Base-by-base conservation (phyloP, 2,888 invertebrate genomes). In the Drosophila borealis region DNA sequence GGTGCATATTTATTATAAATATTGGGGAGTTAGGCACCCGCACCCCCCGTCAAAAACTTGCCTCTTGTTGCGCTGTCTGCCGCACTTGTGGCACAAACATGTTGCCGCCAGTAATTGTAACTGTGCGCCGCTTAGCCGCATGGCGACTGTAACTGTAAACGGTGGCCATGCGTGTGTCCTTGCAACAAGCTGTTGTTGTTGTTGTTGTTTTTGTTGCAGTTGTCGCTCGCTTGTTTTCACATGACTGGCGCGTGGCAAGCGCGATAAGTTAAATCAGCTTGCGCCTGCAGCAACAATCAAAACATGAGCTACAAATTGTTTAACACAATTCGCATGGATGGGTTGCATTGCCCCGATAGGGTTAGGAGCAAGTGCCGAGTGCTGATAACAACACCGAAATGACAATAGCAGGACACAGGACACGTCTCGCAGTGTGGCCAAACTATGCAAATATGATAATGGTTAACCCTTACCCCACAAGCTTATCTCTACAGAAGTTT, bases 251-350 rank as follows among this genome's bases (percentile, higher is more conserved):
- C 78, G 77, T 78, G 78, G 75, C 72, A 59, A 70, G 21, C 65
- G 78, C 83, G 83, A 86, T 83, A 83, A 86, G 83, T 86, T 83
- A 86, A 80, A 86, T 85, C 83, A 77, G 72, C 66, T 61, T 61
- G 72, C 74, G 73, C 76, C 75, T 66, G 65, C 74, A 69, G 68
- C 80, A 66, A 72, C 74, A 80, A 75, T 74, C 81, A 70, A 79
- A 83, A 83, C 83, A 83, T 74, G 79, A 74, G 70, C 81, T 83
- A 79, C 83, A 86, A 83, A 83, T 83, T 86, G 83, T 78, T 86
- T 55, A 80, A 85, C 86, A 85, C 82, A 82, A 82, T 76, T 82
- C 76, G 71, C 78, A 57, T 73, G 46, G 54, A 10, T 60, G 56
- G 29, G 4, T 21, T 14, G 55, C 41, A 62, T 42, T 34, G 33